Base-by-base conservation (phyloP, 30 jellyfish, hydroid and myxozoan species). In the Pseudorhiza aurosa region DNA sequence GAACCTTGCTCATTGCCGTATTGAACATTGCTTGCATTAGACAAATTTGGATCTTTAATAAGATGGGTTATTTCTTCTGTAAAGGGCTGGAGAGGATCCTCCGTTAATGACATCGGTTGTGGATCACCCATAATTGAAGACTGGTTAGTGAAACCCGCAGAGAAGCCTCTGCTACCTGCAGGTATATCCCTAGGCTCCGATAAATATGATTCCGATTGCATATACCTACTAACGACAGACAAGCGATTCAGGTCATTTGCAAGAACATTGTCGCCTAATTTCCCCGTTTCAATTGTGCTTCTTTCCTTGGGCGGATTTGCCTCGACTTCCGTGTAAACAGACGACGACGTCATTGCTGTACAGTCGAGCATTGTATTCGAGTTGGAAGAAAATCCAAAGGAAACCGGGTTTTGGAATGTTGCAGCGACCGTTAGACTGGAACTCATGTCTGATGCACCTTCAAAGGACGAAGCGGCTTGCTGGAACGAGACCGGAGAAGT, bases 21-120 rank as follows among this genome's bases (percentile, higher is more conserved):
- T 2, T 53, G 67, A 14, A 21, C 36, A 36, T 22, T 53, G 24
- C 37, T 3, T 18, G 14, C 36, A 22, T 53, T 36, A 7, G 67
- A 19, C 36, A 33, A 18, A 6, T 7, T 10, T 6, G 75, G 58
- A n/a, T 80, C 72, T 22, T 80, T 80, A 2, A 80, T 65, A 21
- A 80, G n/a, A 10, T 80, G 82, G 17, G 37, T 65, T 8, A 80
- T 25, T 27, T 80, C 87, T 55, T 1, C 63, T 0, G 29, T 47
- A 15, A 51, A 7, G n/a, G 40, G 73, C 6, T 82, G 75, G 8
- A 82, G 75, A 9, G 59, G 56, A 57, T 82, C 94, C 9, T 82
- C 94, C 9, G 94, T 82, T 43, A 82, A 47, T 2, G 94, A 82
- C 94, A 82, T 82, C 3, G 94, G 94, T 57, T 82, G 94, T 2